phyloP scores from a whole-genome alignment of 92 coral and sea anemone genomes.

The Hydrozoanthus gracilis region DNA sequence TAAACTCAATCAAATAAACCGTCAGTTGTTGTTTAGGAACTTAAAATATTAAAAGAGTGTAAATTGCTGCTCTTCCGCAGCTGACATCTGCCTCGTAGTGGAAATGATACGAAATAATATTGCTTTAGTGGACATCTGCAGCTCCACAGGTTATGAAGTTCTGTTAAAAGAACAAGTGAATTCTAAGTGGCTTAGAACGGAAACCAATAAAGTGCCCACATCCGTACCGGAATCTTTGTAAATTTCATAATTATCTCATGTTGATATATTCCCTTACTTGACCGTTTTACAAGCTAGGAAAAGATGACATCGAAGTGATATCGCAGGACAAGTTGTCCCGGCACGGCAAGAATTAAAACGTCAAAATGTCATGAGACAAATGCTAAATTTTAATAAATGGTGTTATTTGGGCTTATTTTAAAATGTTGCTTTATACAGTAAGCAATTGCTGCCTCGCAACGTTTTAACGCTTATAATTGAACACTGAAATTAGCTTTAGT shows the following conservation, averaged over 20 bases:
- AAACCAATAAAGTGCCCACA: constrained; percentile 46
- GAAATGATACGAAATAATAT: constrained; percentile 42
- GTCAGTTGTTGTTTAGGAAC: constrained; percentile 50
- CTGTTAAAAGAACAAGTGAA: constrained; percentile 38
- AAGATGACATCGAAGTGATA: constrained; percentile 2
- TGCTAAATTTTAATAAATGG: constrained; percentile 44
- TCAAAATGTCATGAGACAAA: constrained; percentile 32
- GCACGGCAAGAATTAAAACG: constrained; percentile 34
- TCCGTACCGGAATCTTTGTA: constrained; percentile 54
- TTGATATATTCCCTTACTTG: constrained; percentile 39
- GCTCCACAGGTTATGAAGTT: constrained; percentile 39
- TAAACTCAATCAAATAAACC: constrained; percentile 40
- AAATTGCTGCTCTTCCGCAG: constrained; percentile 39
- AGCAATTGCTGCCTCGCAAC: constrained; percentile 17
- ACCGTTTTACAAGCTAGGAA: constrained; percentile 19
- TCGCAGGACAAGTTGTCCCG: constrained; percentile 32
- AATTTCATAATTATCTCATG: constrained; percentile 41
- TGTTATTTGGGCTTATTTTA: constrained; percentile 30
- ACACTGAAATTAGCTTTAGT: constrained; percentile 12
- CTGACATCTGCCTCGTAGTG: constrained; percentile 37
- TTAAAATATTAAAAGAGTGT: constrained; percentile 48
- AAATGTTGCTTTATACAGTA: constrained; percentile 17
- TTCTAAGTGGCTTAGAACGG: constrained; percentile 37
- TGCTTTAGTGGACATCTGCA: constrained; percentile 40
- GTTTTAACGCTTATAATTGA: constrained; percentile 19